These are phyloP conservation scores for Drosophila pallidifrons DNA, from an alignment of 1,140 invertebrate species.

Conservation along the genomic window DNA sequence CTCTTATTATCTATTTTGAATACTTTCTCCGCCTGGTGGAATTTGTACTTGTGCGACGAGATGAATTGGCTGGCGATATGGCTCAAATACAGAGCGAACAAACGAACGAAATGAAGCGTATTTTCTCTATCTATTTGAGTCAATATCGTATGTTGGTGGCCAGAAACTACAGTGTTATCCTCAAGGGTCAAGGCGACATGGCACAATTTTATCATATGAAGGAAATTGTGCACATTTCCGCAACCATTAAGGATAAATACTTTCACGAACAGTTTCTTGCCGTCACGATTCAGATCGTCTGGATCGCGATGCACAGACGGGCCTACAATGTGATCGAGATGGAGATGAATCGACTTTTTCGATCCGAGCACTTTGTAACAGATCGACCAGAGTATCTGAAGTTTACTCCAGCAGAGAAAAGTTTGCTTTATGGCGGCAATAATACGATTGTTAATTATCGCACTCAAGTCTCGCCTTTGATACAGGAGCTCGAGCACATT, in stretches of 20 bases:
- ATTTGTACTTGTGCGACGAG: conserved; percentile 68
- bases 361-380: conserved; percentile 72
- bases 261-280: conserved; percentile 71
- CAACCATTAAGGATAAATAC: conserved; percentile 53
- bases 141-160: conserved; percentile 74
- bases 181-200: conserved; percentile 70
- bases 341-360: conserved; percentile 76
- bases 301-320: conserved; percentile 70
- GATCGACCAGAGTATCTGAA: conserved; percentile 47
- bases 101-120: conserved; percentile 60
- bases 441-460: conserved; percentile 70
- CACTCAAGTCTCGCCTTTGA: conserved; percentile 66
- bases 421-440: conserved; percentile 66
- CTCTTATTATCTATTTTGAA: conserved; percentile 77
- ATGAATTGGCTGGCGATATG: conserved; percentile 59
- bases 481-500: conserved; percentile 65
- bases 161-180: conserved; percentile 70
- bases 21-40: conserved; percentile 74
- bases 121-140: conserved; percentile 59
- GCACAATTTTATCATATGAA: conserved; percentile 64
- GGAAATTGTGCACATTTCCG: conserved; percentile 68
- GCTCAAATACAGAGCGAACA: conserved; percentile 66
- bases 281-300: conserved; percentile 64
- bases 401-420: conserved; percentile 56
- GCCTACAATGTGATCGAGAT: conserved; percentile 69